Percentiles rank a stretch among this genome's conserved stretches.
These are phyloP conservation scores for Enteromius afrohamiltoni DNA, from an alignment of 2,797 vertebrate species.

Conservation along the genomic window DNA sequence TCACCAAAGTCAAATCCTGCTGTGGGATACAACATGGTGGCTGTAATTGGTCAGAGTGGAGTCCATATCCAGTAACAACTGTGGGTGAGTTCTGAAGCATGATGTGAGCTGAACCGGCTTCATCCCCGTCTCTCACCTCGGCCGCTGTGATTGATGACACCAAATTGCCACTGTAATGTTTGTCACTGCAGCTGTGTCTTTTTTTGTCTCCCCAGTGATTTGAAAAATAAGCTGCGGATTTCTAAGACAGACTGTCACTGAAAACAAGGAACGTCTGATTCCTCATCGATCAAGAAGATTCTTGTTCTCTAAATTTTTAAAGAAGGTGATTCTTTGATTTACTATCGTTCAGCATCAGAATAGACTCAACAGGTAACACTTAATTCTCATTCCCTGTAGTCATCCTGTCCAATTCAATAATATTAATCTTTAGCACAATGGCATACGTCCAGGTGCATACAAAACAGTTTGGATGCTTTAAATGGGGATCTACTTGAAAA, in stretches of 20 bases:
- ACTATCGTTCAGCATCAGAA: background rate
- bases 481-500: constrained; percentile 9
- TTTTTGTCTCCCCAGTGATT: constrained; percentile 25
- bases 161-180: constrained; percentile 50
- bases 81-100: constrained; percentile 26
- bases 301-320: background rate
- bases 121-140: constrained; percentile 6
- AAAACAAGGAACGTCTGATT: constrained; percentile 40
- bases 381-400: background rate
- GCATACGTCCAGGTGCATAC: constrained; percentile 65
- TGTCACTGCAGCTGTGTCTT: constrained; percentile 37
- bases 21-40: constrained; percentile 45
- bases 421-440: constrained; percentile 1
- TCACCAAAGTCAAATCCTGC: constrained; percentile 8
- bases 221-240: constrained; percentile 53
- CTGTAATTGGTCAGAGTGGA: constrained; percentile 44
- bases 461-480: constrained; percentile 67
- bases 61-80: constrained; percentile 50
- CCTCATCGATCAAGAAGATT: constrained; percentile 33
- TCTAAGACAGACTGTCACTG: constrained; percentile 10
- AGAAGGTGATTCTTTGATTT: constrained; percentile 23
- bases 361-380: constrained; percentile 7
- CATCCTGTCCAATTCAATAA: constrained; percentile 6
- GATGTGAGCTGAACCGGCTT: constrained; percentile 45
- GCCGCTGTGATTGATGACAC: constrained; percentile 54